These are phyloP conservation scores for Porites lobata DNA, from an alignment of 92 coral and sea anemone genomes.

Conservation along the genomic window DNA sequence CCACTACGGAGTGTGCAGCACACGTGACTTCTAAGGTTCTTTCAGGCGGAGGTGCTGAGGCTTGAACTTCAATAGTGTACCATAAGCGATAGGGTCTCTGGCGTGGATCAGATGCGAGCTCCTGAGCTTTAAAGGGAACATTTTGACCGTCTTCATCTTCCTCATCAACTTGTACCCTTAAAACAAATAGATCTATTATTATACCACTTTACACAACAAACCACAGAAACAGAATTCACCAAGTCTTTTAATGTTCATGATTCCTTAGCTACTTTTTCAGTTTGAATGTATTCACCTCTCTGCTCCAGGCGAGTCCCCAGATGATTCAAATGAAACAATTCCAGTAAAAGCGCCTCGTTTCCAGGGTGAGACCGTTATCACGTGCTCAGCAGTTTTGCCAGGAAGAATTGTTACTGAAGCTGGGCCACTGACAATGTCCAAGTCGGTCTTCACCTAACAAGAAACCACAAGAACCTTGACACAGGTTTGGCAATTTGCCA, in stretches of 20 bases:
- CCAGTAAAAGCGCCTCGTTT: constrained; percentile 92
- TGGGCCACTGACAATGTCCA: constrained; percentile 87
- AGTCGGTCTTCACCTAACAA: constrained; percentile 88
- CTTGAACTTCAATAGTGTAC: constrained; percentile 93
- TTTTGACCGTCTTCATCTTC: constrained; percentile 67
- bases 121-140: constrained; percentile 52
- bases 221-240: neutral
- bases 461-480: neutral
- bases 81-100: constrained; percentile 89
- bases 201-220: too few species aligned
- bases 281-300: constrained; percentile 58
- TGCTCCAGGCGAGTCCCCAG: constrained; percentile 45
- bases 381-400: constrained; percentile 87
- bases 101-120: constrained; percentile 36
- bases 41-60: constrained; percentile 86
- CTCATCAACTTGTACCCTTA: constrained; percentile 79
- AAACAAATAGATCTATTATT: neutral
- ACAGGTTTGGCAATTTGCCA: too few species aligned
- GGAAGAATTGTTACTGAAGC: constrained; percentile 84
- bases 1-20: constrained; percentile 90
- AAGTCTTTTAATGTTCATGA: neutral
- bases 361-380: constrained; percentile 97
- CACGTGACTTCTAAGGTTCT: constrained; percentile 91
- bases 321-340: constrained; percentile 83
- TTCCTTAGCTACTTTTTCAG: neutral